Base-by-base conservation (phyloP, 2,888 invertebrate genomes). In the Automeris io region DNA sequence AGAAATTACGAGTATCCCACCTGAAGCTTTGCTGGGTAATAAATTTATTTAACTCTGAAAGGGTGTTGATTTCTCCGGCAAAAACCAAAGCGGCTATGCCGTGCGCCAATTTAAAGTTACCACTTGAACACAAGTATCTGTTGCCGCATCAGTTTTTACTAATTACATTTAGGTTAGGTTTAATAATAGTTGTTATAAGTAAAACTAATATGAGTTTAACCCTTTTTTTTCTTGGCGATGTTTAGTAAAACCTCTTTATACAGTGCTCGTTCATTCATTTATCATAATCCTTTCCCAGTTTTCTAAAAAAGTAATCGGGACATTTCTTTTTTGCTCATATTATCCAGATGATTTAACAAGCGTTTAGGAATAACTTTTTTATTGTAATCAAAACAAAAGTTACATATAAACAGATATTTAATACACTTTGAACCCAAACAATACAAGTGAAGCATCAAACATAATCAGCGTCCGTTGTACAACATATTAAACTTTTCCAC, bases 11-110 rank as follows among this genome's bases (percentile, higher is more conserved):
- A 67, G 66, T 61, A 64, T 68, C 70, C 73, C 16, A 77, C 71
- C 72, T 75, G 76, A 66, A 73, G 66, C 67, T 61, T 67, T 64
- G 61, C 58, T 58, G 45, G 60, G 74, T 69, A 71, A 81, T 81
- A 81, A 82, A 82, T 82, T 76, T 71, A 74, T 80, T 81, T 76
- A 79, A 59, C 61, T 51, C 54, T 79, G 79, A 80, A 80, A 72
- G 70, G 66, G 65, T 56, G 62, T 65, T 79, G 79, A 81, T 80
- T 79, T 65, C 68, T 66, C 69, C 54, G 55, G 73, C 77, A 75
- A 78, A 73, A 76, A 72, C 74, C 64, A 56, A 61, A 62, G 68
- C 64, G 57, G 65, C 58, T 49, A 58, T 62, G 61, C 62, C 65
- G 62, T 59, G 61, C 52, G 60, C 75, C 70, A 74, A 79, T 78